phyloP scores from a whole-genome alignment of 2,113 vertebrate genomes.

The Isurus oxyrinchus region DNA sequence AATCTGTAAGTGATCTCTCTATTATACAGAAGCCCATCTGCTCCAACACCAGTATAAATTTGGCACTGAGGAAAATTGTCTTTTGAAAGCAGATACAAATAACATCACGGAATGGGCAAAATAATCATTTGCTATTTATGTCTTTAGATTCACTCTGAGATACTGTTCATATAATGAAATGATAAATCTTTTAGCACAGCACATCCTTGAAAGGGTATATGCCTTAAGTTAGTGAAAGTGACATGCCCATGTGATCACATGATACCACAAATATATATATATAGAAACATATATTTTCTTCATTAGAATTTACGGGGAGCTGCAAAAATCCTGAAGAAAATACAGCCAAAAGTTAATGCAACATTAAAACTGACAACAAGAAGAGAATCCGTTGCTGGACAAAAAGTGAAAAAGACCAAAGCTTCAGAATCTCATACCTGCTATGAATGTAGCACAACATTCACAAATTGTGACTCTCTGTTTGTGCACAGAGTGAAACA shows the following conservation, averaged over 20 bases:
- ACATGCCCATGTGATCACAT: background rate
- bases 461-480: slow-evolving; percentile 62
- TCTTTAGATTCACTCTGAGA: background rate
- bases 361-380: background rate
- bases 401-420: slow-evolving; percentile 45
- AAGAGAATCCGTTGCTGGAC: background rate
- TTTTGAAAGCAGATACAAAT: background rate
- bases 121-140: background rate
- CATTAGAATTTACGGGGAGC: slow-evolving; percentile 26
- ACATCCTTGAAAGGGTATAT: background rate
- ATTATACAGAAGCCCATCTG: background rate
- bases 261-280: background rate
- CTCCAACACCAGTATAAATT: background rate
- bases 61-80: background rate
- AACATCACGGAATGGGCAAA: background rate
- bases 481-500: slow-evolving; percentile 66
- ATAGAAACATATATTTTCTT: background rate
- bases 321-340: slow-evolving; percentile 21
- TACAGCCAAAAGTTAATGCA: background rate
- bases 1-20: background rate
- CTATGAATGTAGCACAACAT: slow-evolving; percentile 54
- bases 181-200: background rate
- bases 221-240: background rate
- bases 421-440: slow-evolving; percentile 55
- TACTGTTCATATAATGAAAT: background rate